phyloP scores from a whole-genome alignment of 2,888 invertebrate species.

The Leptura quadrifasciata region DNA sequence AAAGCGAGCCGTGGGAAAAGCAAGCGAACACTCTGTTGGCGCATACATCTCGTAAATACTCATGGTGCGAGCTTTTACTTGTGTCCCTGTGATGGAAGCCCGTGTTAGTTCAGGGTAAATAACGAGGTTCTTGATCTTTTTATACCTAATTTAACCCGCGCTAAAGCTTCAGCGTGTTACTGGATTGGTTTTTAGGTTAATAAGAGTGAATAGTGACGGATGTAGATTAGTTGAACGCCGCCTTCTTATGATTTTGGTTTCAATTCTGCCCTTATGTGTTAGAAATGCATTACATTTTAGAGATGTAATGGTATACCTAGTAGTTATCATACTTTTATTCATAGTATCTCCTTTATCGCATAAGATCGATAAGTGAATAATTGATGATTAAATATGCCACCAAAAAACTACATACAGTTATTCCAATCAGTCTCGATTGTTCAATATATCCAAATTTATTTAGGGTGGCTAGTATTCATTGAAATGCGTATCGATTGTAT shows the following conservation, averaged over 20 bases:
- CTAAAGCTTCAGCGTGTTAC: not conserved
- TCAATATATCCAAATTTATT: too few relatives aligned
- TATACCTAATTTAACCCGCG: not conserved
- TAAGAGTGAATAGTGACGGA: not conserved
- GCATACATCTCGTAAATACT: not conserved
- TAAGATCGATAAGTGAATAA: too few relatives aligned
- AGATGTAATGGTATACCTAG: too few relatives aligned
- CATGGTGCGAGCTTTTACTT: not conserved
- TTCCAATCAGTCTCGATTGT: too few relatives aligned
- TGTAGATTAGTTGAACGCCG: not conserved
- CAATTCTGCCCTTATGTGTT: too few relatives aligned
- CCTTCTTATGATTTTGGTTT: not conserved
- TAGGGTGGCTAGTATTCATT: too few relatives aligned
- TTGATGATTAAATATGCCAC: too few relatives aligned
- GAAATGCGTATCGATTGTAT: not conserved
- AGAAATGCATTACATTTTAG: too few relatives aligned
- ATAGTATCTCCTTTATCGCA: too few relatives aligned
- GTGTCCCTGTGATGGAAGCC: not conserved
- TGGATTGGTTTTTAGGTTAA: not conserved
- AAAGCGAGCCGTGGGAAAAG: slow-evolving; percentile 18
- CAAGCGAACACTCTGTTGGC: slow-evolving; percentile 2
- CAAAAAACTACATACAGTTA: too few relatives aligned
- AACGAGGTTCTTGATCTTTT: not conserved
- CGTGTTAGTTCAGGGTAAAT: not conserved
- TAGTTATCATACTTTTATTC: too few relatives aligned